phyloP scores from a whole-genome alignment of 2,113 vertebrate genomes.

The Rhineura floridana region DNA sequence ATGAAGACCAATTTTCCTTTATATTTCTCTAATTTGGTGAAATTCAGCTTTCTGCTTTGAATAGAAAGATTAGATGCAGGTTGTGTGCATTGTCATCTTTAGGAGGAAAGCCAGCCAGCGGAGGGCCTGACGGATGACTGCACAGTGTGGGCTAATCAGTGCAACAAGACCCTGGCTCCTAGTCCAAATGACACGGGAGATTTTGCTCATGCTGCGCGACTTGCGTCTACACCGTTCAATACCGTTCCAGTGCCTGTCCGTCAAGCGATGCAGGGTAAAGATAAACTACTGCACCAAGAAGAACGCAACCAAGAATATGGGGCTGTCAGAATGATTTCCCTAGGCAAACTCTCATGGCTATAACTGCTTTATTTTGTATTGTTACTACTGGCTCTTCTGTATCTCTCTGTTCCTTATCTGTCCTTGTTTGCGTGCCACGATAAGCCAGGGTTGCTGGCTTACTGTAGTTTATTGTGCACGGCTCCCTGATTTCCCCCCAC shows the following conservation, averaged over 20 bases:
- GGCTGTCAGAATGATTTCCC: neutral
- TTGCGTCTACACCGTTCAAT: conserved; percentile 87
- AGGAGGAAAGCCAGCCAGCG: conserved; percentile 71
- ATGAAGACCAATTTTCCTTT: neutral
- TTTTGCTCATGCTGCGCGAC: conserved; percentile 81
- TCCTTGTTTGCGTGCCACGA: too few species aligned
- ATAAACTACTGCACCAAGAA: conserved; percentile 57
- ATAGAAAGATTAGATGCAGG: neutral
- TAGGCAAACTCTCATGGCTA: neutral
- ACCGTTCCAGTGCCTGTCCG: conserved; percentile 32
- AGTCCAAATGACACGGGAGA: conserved; percentile 86
- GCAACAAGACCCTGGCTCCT: conserved; percentile 78
- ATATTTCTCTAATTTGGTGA: neutral
- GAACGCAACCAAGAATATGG: fast-evolving
- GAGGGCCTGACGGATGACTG: conserved; percentile 83
- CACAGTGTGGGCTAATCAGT: conserved; percentile 81
- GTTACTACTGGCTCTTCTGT: neutral
- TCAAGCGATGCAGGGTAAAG: conserved; percentile 69
- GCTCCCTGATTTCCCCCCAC: too few species aligned
- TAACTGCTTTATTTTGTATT: neutral
- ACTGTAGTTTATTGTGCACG: too few species aligned
- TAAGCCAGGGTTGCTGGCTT: too few species aligned
- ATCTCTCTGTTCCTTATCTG: neutral
- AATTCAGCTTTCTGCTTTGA: neutral
- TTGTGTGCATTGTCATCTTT: neutral